Evolutionary conservation across 2,888 invertebrate genomes (phyloP), one percentile per base, ranked within the genome.

Genomic region (Platypus cylindrus): DNA sequence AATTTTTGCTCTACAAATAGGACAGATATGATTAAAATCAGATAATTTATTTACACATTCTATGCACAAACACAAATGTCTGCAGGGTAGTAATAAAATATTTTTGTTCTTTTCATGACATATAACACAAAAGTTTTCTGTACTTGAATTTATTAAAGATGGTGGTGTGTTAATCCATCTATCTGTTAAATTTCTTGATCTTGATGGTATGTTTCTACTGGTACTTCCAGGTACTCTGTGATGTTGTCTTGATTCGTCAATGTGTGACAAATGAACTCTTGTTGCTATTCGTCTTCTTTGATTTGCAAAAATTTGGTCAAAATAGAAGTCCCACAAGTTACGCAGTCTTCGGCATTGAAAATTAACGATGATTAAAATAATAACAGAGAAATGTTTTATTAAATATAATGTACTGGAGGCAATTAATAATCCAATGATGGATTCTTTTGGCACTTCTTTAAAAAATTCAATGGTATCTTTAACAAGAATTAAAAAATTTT

Each of bases 41-140:
- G 60, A 38, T n/a, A 70, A 50, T n/a, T 62, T 55, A 42, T 60
- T 49, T 41, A 63, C 66, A 45, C 71, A 71, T 44, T 67, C 67
- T 17, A 56, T 56, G 47, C 71, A 71, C 22, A 70, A 52, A 45
- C 71, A 71, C 13, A 71, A 60, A 58, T 71, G 71, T 12, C 66
- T 61, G 46, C 71, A 71, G 1, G 71, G 71, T 34, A 71, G 49
- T 26, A 68, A 63, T 24, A 71, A 52, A 11, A 71, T 66, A 61
- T 69, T 69, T 52, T 69, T 71, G 39, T 63, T 62, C 3, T 65
- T 52, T 45, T 71, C 71, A 46, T 70, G 67, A 43, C 71, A 71
- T 42, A 71, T 65, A 11, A 71, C 63, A 58, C 71, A 71, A 9
- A 63, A 51, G 24, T 60, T 54, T 48, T 68, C 67, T 8, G 49